A percentile compares a stretch with the other conserved stretches of the same genome.
Evolutionary conservation across 2,888 invertebrate genomes (phyloP).

Genomic region (Argyresthia goedartella): DNA sequence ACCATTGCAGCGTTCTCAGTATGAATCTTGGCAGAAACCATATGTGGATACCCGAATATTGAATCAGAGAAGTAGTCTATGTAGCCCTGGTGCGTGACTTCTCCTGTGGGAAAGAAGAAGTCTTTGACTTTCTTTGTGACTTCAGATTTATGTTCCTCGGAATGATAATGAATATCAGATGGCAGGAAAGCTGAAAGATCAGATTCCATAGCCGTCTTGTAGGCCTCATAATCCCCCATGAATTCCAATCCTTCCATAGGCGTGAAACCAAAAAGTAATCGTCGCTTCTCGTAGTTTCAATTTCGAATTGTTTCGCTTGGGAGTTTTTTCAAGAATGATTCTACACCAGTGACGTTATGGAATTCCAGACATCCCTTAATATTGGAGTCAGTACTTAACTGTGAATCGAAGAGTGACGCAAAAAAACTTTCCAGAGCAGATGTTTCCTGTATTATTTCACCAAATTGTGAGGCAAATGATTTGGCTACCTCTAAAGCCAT

Average conservation of each 20-base stretch:
- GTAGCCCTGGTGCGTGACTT: not conserved
- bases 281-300: slow-evolving; percentile 1
- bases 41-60: not conserved
- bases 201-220: not conserved
- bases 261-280: slow-evolving; percentile 3
- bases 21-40: not conserved
- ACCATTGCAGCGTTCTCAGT: not conserved
- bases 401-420: not conserved
- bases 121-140: not conserved
- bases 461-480: not conserved
- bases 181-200: slow-evolving; percentile 1
- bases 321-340: not conserved
- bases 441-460: not conserved
- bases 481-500: not conserved
- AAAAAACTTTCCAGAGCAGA: not conserved
- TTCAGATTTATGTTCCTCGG: not conserved
- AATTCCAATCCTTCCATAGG: not conserved
- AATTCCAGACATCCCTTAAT: not conserved
- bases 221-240: not conserved
- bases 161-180: not conserved
- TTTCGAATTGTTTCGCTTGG: slow-evolving; percentile 1
- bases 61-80: slow-evolving; percentile 1
- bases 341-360: not conserved
- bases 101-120: not conserved
- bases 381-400: not conserved